These are phyloP conservation scores for Heterodera carotae DNA, from an alignment of 1,140 invertebrate genomes.

Conservation along the genomic window DNA sequence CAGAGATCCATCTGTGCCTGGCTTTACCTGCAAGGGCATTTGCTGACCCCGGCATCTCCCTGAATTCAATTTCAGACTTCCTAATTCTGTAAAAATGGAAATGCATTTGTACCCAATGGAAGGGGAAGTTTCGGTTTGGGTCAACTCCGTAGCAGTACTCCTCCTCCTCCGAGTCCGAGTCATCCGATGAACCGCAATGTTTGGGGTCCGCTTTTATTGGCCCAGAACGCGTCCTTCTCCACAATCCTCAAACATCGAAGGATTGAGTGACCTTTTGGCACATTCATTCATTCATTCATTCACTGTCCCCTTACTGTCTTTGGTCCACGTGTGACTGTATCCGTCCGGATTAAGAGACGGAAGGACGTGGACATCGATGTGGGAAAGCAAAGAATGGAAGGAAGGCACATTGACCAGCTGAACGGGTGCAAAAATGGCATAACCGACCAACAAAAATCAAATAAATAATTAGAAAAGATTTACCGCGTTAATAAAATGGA, in stretches of 20 bases:
- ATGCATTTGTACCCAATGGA: slow-evolving; percentile 59
- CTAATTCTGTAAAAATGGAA: neutral
- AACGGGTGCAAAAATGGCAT: neutral
- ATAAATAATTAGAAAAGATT: too few species aligned
- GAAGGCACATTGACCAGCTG: slow-evolving; percentile 22
- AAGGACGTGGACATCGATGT: slow-evolving; percentile 44
- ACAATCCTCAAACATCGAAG: slow-evolving; percentile 54
- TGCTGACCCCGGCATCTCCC: slow-evolving; percentile 45
- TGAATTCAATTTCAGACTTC: neutral
- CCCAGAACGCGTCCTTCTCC: slow-evolving; percentile 66
- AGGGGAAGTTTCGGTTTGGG: slow-evolving; percentile 67
- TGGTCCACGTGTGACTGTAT: slow-evolving; percentile 65
- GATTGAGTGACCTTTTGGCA: neutral
- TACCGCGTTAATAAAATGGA: slow-evolving; percentile 40
- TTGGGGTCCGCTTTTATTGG: slow-evolving; percentile 17
- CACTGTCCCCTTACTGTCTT: slow-evolving; percentile 44
- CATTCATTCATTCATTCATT: neutral
- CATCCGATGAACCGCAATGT: neutral
- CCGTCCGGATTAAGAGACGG: slow-evolving; percentile 65
- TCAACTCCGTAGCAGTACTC: slow-evolving; percentile 65
- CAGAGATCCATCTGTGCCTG: too few species aligned
- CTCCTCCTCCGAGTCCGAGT: neutral
- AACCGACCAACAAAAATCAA: neutral
- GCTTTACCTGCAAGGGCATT: slow-evolving; percentile 47
- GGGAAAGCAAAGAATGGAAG: slow-evolving; percentile 24